These are phyloP conservation scores for Pterostichus niger DNA, from an alignment of 2,888 invertebrate genomes.

Conservation along the genomic window DNA sequence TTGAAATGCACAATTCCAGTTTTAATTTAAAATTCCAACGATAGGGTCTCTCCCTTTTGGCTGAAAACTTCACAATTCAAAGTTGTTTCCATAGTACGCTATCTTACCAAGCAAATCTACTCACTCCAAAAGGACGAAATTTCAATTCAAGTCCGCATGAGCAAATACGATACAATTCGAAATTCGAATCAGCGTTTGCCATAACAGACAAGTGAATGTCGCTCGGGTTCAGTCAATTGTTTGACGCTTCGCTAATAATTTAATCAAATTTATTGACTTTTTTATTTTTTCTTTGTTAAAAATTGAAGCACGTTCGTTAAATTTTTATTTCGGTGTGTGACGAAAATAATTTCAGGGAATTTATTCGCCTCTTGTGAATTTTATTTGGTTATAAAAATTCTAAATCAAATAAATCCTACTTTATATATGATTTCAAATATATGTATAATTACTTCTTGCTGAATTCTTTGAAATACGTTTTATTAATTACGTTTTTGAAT, in stretches of 20 bases:
- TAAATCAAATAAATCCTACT: neutral
- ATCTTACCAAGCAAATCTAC: neutral
- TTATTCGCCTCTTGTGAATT: conserved; percentile 19
- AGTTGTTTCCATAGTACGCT: neutral
- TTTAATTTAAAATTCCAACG: conserved; percentile 32
- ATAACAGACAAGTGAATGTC: conserved; percentile 1
- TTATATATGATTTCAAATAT: neutral
- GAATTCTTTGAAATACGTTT: neutral
- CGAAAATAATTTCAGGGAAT: conserved; percentile 13
- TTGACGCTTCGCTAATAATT: conserved; percentile 35
- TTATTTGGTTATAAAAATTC: conserved; percentile 22
- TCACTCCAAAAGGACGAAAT: conserved; percentile 27
- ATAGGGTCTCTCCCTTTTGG: neutral
- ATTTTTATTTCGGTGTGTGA: conserved; percentile 29
- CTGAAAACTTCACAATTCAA: conserved; percentile 25
- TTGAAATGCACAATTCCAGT: neutral
- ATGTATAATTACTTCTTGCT: neutral
- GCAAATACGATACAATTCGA: conserved; percentile 31
- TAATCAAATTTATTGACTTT: conserved; percentile 10
- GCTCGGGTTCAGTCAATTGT: conserved; percentile 11
- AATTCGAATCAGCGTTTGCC: conserved; percentile 18
- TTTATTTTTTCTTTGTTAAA: conserved; percentile 1
- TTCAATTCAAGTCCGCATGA: conserved; percentile 22
- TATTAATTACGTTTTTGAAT: neutral
- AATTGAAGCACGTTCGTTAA: conserved; percentile 39